Evolutionary conservation across 64 coral and sea anemone genomes (phyloP).

Genomic region (Actinia tenebrosa): DNA sequence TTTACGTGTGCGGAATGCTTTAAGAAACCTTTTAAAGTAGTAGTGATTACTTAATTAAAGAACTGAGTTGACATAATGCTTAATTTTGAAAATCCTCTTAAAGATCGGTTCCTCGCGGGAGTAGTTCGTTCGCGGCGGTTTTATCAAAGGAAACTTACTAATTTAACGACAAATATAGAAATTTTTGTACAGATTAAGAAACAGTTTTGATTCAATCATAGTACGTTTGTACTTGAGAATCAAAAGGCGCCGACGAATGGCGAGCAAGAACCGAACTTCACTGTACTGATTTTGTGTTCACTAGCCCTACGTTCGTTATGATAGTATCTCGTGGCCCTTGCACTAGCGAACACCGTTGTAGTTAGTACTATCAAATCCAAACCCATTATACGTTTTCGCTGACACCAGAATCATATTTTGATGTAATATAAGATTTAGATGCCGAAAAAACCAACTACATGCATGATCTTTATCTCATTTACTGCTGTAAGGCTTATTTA

Average conservation of each 20-base stretch:
- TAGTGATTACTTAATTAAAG: neutral
- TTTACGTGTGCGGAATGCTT: too few species aligned
- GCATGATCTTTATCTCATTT: neutral
- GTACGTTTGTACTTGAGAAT: neutral
- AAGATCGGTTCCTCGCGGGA: neutral
- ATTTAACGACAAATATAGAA: neutral
- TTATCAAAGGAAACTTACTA: neutral
- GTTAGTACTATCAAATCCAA: neutral
- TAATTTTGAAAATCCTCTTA: neutral
- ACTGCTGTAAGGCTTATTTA: neutral
- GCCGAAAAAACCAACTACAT: neutral
- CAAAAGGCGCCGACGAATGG: neutral
- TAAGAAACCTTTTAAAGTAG: too few species aligned
- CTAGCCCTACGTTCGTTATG: neutral
- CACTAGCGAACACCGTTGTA: too few species aligned
- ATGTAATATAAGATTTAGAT: neutral
- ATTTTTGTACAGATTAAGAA: neutral
- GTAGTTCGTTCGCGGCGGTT: neutral
- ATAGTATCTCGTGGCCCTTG: too few species aligned
- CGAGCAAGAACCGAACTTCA: neutral
- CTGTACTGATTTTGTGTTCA: neutral
- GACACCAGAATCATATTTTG: neutral
- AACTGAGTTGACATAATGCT: neutral
- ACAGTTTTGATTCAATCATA: neutral
- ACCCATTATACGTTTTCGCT: neutral